phyloP scores from a whole-genome alignment of 2,113 vertebrate species.

The Corythaeola cristata region DNA sequence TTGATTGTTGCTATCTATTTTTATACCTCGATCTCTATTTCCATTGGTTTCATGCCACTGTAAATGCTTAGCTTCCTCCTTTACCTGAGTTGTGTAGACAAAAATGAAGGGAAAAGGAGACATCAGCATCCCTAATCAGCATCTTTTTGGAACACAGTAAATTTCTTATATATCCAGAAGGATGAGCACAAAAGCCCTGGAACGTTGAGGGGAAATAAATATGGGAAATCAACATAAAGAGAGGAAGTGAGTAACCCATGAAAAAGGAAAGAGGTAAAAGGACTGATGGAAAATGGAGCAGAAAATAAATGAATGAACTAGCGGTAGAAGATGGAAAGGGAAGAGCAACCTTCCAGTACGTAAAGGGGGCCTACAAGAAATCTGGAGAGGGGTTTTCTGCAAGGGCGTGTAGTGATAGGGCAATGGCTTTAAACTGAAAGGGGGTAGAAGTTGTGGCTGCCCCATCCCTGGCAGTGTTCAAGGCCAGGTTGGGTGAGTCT shows the following conservation, averaged over 20 bases:
- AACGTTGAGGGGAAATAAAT: not conserved
- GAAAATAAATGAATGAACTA: not conserved
- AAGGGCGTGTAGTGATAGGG: too few species aligned
- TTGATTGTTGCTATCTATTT: not conserved
- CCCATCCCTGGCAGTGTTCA: too few species aligned
- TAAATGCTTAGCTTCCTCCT: slow-evolving; percentile 2
- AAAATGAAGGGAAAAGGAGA: not conserved
- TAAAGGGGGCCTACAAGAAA: too few species aligned
- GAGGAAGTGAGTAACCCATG: not conserved
- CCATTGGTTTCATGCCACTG: not conserved
- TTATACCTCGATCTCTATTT: not conserved
- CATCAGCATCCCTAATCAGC: not conserved
- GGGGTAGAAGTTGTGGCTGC: too few species aligned
- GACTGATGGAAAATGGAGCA: not conserved
- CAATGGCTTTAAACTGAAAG: too few species aligned
- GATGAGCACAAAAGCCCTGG: not conserved
- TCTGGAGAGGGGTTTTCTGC: too few species aligned
- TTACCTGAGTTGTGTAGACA: not conserved
- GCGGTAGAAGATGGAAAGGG: not conserved
- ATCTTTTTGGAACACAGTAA: not conserved
- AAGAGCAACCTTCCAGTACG: not conserved
- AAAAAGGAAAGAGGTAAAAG: not conserved
- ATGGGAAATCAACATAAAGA: not conserved
- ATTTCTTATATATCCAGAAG: not conserved
- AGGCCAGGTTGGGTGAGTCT: too few species aligned